phyloP scores from a whole-genome alignment of 2,888 invertebrate genomes.

The Patella pellucida region DNA sequence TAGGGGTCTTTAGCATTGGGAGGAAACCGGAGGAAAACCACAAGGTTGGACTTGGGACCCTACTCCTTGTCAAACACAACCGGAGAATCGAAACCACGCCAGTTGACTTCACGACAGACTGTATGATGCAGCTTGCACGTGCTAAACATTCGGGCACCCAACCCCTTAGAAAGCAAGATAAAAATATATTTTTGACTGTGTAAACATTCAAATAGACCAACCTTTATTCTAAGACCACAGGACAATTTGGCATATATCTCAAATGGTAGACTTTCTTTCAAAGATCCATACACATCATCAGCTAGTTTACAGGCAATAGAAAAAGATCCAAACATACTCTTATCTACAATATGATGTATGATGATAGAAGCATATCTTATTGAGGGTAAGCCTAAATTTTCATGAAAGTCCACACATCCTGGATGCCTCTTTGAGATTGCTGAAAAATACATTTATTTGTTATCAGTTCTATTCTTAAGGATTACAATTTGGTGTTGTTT shows the following conservation, averaged over 20 bases:
- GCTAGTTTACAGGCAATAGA: constrained; percentile 7
- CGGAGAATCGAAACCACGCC: too few relatives aligned
- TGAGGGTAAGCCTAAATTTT: background rate
- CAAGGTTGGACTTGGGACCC: too few relatives aligned
- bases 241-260: background rate
- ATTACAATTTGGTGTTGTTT: too few relatives aligned
- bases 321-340: constrained; percentile 12
- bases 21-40: too few relatives aligned
- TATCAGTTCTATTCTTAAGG: too few relatives aligned
- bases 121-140: too few relatives aligned
- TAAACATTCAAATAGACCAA: background rate
- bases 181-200: too few relatives aligned
- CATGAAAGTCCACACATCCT: background rate
- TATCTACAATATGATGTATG: constrained; percentile 12
- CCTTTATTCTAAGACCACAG: background rate
- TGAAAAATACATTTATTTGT: background rate
- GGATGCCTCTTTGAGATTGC: background rate
- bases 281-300: constrained; percentile 6
- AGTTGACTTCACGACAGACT: too few relatives aligned
- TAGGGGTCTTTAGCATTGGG: too few relatives aligned
- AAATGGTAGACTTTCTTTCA: background rate
- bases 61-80: too few relatives aligned
- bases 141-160: too few relatives aligned
- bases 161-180: too few relatives aligned
- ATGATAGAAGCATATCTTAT: background rate